Conservation (phyloP, 1,140 invertebrate genomes). For the Triops cancriformis region DNA sequence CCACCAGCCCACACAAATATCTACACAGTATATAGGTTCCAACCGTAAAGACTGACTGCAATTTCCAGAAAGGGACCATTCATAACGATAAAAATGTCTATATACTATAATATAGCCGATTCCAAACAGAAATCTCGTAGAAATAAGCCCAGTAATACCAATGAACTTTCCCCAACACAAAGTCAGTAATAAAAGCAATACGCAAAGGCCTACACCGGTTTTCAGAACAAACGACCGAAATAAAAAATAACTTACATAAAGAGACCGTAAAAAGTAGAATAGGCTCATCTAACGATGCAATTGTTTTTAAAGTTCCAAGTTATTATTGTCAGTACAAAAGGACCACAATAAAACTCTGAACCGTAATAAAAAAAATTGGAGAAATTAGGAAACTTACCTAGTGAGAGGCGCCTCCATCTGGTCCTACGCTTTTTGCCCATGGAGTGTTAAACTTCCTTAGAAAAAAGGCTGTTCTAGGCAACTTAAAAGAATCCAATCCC, state of each 20-base stretch:
- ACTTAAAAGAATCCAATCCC: slow-evolving; percentile 14
- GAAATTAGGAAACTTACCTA: slow-evolving; percentile 22
- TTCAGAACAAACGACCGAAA: too few relatives aligned
- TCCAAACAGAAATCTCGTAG: too few relatives aligned
- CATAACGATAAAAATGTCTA: too few relatives aligned
- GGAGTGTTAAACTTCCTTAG: slow-evolving; percentile 15
- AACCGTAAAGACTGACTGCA: neutral
- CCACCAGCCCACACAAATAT: neutral
- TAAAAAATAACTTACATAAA: too few relatives aligned
- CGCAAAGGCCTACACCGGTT: too few relatives aligned
- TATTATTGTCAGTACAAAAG: neutral
- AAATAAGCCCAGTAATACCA: too few relatives aligned
- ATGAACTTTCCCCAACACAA: too few relatives aligned
- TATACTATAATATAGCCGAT: too few relatives aligned
- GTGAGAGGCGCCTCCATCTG: slow-evolving; percentile 29
- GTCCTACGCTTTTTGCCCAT: slow-evolving; percentile 29
- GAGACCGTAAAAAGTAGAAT: too few relatives aligned
- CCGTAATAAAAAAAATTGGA: neutral
- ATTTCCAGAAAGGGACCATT: neutral
- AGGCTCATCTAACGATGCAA: too few relatives aligned
- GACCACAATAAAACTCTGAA: neutral
- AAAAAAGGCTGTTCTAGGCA: neutral
- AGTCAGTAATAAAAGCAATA: too few relatives aligned
- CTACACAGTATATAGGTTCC: neutral
- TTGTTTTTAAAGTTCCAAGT: too few relatives aligned